Evolutionary conservation across 2,797 vertebrate genomes (phyloP).

Genomic region (Morus bassanus): DNA sequence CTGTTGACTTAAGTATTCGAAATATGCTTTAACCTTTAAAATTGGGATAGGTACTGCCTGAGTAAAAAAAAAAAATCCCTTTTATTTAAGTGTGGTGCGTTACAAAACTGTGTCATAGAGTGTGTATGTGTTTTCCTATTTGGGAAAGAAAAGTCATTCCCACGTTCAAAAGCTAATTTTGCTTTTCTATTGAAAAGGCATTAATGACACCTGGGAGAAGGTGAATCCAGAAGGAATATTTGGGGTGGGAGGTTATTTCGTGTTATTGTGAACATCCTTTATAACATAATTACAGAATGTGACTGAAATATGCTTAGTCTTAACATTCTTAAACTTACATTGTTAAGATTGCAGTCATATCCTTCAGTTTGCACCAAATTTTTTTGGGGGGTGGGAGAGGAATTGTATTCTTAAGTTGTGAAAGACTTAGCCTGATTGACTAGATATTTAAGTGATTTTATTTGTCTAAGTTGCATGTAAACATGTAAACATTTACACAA

Average conservation of each 20-base stretch:
- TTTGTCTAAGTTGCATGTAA: not conserved
- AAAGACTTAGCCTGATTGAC: not conserved
- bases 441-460: not conserved
- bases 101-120: not conserved
- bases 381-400: rapidly evolving
- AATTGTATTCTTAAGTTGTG: not conserved
- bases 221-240: not conserved
- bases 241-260: not conserved
- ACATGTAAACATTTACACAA: not conserved
- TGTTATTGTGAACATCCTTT: not conserved
- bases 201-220: not conserved
- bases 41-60: not conserved
- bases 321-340: not conserved
- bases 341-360: not conserved
- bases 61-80: not conserved
- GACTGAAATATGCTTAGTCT: not conserved
- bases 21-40: not conserved
- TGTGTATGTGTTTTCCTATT: not conserved
- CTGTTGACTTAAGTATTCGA: not conserved
- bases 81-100: not conserved
- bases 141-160: not conserved
- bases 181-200: not conserved
- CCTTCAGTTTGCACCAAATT: not conserved
- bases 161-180: not conserved
- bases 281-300: not conserved